phyloP scores from a whole-genome alignment of 1,140 invertebrate genomes.

The Drosophila nigromelanica region DNA sequence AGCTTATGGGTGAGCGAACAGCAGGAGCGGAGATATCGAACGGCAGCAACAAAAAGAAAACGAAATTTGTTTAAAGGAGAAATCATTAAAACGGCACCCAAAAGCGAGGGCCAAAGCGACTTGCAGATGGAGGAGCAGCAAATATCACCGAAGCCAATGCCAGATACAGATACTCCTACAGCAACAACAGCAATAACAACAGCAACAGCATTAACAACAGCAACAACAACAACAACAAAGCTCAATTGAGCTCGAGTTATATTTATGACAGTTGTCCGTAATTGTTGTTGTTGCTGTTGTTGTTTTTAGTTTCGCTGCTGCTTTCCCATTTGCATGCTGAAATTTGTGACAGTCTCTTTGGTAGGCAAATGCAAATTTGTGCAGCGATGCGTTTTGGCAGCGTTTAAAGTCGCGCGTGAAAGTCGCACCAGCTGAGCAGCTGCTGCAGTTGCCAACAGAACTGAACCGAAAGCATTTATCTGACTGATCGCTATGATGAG shows the following conservation, averaged over 20 bases:
- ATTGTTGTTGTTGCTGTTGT: constrained; percentile 38
- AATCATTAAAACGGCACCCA: constrained; percentile 63
- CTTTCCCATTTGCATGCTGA: constrained; percentile 69
- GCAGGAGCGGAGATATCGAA: constrained; percentile 13
- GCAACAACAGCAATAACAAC: constrained; percentile 28
- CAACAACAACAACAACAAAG: constrained; percentile 45
- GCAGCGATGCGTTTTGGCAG: constrained; percentile 73
- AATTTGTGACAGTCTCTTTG: constrained; percentile 36
- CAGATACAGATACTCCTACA: constrained; percentile 3
- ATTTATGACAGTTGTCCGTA: constrained; percentile 77
- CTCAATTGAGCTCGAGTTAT: constrained; percentile 78
- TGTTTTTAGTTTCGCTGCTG: constrained; percentile 44
- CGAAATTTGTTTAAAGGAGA: constrained; percentile 75
- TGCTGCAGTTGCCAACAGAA: neutral
- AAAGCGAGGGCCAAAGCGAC: constrained; percentile 8
- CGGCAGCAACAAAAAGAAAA: constrained; percentile 15
- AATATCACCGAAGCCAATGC: constrained; percentile 53
- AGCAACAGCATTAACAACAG: constrained; percentile 33
- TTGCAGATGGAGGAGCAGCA: constrained; percentile 2
- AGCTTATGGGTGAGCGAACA: constrained; percentile 45
- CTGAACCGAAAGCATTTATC: too few relatives aligned
- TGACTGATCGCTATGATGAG: too few relatives aligned
- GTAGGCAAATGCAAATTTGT: constrained; percentile 72
- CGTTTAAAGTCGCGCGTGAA: constrained; percentile 74
- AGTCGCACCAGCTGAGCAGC: constrained; percentile 40